Evolutionary conservation across 1,140 invertebrate species (phyloP), one percentile per base, ranked within the genome.

Genomic region (Heliothis subflexa): DNA sequence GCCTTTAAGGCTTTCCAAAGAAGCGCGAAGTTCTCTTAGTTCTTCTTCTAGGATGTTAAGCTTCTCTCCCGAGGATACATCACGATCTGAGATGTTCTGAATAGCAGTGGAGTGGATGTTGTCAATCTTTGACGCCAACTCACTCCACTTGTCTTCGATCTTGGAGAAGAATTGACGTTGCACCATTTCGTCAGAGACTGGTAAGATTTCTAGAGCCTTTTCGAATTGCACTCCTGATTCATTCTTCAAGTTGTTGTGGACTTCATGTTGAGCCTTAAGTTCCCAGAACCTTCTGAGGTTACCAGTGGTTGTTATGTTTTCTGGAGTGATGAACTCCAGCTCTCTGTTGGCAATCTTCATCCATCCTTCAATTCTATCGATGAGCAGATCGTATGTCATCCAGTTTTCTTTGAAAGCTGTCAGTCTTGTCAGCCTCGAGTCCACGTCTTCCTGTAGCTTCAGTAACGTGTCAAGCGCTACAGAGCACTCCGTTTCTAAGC

Each of bases 231-330:
- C 94, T 21, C 95, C 95, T 0, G 96, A 96, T 85, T 98, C 97
- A 70, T 96, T 96, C 68, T 96, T 95, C 33, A 97, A 95, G 66
- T 96, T 97, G 83, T 97, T 98, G 86, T 98, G 96, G n/a, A 98
- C 96, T 95, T 98, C 97, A 85, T 97, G 97, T 84, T 98, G 97
- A 0, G 97, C 97, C 92, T 98, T 98, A 52, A 98, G 90, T 94
- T 98, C 97, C 97, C 97, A 98, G 90, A 98, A 98, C 83, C 97
- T 96, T 82, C 97, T 95, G 91, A 98, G 96, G 81, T 97, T 96
- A 71, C 96, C 96, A 49, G 96, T 96, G 16, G 96, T 96, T 54
- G 96, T 95, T 5, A 95, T 88, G 16, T 89, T 91, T 47, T 95
- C 93, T 47, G 95, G 93, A 25, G 95, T 94, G 52, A 95, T 91